These are phyloP conservation scores for Syngnathoides biaculeatus DNA, from an alignment of 2,113 vertebrate genomes.

Conservation along the genomic window DNA sequence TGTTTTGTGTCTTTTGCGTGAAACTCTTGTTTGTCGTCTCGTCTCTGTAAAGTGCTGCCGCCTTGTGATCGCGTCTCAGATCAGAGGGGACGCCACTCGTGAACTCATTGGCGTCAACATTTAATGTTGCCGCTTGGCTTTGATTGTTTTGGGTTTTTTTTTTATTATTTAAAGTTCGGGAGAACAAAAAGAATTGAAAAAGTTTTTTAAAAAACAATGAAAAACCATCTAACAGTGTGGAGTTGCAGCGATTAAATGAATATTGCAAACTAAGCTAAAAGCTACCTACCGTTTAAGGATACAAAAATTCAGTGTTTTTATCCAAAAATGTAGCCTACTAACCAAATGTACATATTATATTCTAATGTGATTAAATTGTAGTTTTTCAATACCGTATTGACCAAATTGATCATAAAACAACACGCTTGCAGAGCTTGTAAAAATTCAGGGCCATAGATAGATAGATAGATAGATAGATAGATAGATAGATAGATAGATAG, in stretches of 20 bases:
- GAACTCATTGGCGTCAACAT: constrained; percentile 72
- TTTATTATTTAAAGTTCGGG: constrained; percentile 53
- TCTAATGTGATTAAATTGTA: background rate
- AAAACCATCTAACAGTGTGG: constrained; percentile 29
- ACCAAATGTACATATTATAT: background rate
- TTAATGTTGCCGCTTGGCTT: constrained; percentile 65
- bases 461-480: background rate
- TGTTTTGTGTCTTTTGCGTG: constrained; percentile 70
- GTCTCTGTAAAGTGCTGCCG: constrained; percentile 70
- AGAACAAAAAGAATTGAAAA: constrained; percentile 55
- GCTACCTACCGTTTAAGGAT: background rate
- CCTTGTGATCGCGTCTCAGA: constrained; percentile 73
- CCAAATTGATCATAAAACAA: background rate
- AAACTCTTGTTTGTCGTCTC: constrained; percentile 70
- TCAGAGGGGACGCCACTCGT: constrained; percentile 73
- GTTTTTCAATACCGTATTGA: background rate
- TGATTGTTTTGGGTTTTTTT: constrained; percentile 54
- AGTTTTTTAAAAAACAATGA: constrained; percentile 48
- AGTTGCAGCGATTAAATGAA: constrained; percentile 36
- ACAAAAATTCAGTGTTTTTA: background rate
- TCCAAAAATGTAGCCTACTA: background rate
- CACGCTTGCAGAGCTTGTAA: too few relatives aligned
- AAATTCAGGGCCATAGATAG: background rate
- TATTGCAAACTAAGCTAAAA: background rate
- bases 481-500: background rate